These are phyloP conservation scores for Glandiceps talaboti DNA, from an alignment of 53 echinoderm and acorn worm genomes.

Conservation along the genomic window DNA sequence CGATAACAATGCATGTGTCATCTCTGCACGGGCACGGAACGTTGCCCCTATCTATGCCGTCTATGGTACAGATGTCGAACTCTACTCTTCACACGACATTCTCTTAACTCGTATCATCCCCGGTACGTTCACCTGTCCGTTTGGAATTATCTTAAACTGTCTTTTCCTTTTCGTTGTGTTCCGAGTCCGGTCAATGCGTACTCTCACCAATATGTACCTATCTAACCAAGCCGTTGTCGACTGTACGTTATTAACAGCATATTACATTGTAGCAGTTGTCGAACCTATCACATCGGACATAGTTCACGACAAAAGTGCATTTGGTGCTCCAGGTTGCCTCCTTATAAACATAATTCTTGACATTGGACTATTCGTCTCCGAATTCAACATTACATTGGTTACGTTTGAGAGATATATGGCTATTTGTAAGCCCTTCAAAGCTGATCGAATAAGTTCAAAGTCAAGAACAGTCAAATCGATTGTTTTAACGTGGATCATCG, in stretches of 20 bases:
- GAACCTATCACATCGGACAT: not conserved
- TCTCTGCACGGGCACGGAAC: not conserved
- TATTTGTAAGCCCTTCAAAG: slow-evolving; percentile 19
- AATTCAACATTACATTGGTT: slow-evolving; percentile 14
- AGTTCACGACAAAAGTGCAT: not conserved
- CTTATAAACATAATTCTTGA: slow-evolving; percentile 12
- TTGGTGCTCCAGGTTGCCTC: slow-evolving; percentile 13
- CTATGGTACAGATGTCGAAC: not conserved
- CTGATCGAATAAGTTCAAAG: slow-evolving; percentile 17
- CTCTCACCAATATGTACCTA: not conserved
- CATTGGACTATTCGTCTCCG: slow-evolving; percentile 20
- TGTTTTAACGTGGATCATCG: slow-evolving; percentile 10
- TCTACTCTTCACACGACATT: not conserved
- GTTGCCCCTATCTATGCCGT: not conserved
- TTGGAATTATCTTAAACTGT: not conserved
- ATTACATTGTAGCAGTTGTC: not conserved
- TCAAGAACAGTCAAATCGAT: slow-evolving; percentile 14
- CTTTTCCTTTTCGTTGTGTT: not conserved
- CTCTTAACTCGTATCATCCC: not conserved
- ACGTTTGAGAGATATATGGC: slow-evolving; percentile 29
- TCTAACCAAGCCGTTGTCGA: not conserved
- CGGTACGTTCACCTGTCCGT: not conserved
- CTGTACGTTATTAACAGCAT: not conserved
- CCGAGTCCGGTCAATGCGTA: not conserved
- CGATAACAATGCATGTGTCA: not conserved